Evolutionary conservation across 1,140 invertebrate genomes (phyloP).

Genomic region (Neomicropteryx cornuta): DNA sequence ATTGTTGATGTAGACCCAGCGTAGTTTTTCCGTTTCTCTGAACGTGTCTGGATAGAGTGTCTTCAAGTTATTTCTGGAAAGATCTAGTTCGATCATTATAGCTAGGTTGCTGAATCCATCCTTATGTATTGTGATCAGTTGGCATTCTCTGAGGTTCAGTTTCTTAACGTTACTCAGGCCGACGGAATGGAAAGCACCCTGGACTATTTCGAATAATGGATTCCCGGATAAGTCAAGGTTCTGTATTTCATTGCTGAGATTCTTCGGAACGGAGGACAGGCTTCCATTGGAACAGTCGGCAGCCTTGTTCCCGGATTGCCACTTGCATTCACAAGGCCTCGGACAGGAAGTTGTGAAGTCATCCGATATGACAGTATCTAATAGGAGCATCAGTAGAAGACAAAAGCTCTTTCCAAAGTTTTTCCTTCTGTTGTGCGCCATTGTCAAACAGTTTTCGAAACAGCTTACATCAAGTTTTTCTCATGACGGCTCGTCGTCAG

Average conservation of each 20-base stretch:
- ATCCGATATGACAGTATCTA: slow-evolving; percentile 17
- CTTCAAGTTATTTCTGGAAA: slow-evolving; percentile 65
- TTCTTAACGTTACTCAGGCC: slow-evolving; percentile 71
- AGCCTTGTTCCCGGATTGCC: slow-evolving; percentile 68
- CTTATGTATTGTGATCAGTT: slow-evolving; percentile 54
- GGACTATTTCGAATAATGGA: slow-evolving; percentile 48
- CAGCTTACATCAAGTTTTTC: too few species aligned
- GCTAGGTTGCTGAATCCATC: slow-evolving; percentile 62
- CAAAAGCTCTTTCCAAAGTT: too few species aligned
- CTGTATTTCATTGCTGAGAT: slow-evolving; percentile 63
- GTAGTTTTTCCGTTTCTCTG: slow-evolving; percentile 50
- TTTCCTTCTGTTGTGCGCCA: too few species aligned
- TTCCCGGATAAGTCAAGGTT: slow-evolving; percentile 66
- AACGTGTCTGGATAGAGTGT: slow-evolving; percentile 62
- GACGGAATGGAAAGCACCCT: slow-evolving; percentile 56
- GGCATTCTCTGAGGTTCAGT: slow-evolving; percentile 59
- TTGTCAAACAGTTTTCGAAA: too few species aligned
- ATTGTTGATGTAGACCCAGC: slow-evolving; percentile 58
- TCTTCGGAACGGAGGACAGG: slow-evolving; percentile 53
- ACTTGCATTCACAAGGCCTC: slow-evolving; percentile 59
- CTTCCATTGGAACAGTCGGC: slow-evolving; percentile 63
- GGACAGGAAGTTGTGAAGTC: slow-evolving; percentile 37
- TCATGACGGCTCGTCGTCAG: too few species aligned
- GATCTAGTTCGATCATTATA: slow-evolving; percentile 75
- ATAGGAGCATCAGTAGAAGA: too few species aligned